A percentile compares a stretch with the other conserved stretches of the same genome.
phyloP scores from a whole-genome alignment of 1,140 invertebrate species.

The Aradophagus sp. region DNA sequence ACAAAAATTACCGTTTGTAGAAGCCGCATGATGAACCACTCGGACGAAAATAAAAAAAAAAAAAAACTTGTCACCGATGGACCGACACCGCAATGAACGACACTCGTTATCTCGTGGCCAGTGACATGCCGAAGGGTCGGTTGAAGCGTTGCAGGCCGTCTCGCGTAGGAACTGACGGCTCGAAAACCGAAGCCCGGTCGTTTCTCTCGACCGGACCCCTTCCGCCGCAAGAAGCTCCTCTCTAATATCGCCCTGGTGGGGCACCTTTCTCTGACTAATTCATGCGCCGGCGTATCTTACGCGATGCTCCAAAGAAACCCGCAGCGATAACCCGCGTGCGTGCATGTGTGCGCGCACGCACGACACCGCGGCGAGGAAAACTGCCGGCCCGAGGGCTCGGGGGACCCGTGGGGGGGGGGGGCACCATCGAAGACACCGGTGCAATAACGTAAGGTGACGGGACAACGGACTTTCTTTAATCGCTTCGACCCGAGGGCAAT shows the following conservation, averaged over 20 bases:
- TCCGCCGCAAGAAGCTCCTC: constrained; percentile 66
- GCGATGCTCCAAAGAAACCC: constrained; percentile 37
- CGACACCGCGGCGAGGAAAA: constrained; percentile 15
- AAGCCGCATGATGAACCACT: too few relatives aligned
- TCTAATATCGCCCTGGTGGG: constrained; percentile 69
- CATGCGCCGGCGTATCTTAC: constrained; percentile 41
- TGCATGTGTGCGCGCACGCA: constrained; percentile 17
- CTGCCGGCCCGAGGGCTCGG: neutral
- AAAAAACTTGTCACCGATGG: too few relatives aligned
- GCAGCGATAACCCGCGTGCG: constrained; percentile 12
- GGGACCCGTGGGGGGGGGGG: neutral
- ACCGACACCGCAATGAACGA: too few relatives aligned
- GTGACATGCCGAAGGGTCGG: too few relatives aligned
- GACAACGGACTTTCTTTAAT: constrained; percentile 60
- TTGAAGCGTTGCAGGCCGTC: too few relatives aligned
- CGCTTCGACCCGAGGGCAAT: constrained; percentile 48
- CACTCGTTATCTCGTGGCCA: too few relatives aligned
- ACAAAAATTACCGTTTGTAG: too few relatives aligned
- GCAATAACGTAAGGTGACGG: constrained; percentile 50
- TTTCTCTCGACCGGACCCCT: constrained; percentile 65
- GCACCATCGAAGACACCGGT: constrained; percentile 46
- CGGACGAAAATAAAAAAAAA: too few relatives aligned
- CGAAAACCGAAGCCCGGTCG: constrained; percentile 63
- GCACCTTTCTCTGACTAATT: constrained; percentile 70
- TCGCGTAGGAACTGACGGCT: too few relatives aligned